phyloP scores from a whole-genome alignment of 2,888 invertebrate genomes.

The Ophion slaviceki region DNA sequence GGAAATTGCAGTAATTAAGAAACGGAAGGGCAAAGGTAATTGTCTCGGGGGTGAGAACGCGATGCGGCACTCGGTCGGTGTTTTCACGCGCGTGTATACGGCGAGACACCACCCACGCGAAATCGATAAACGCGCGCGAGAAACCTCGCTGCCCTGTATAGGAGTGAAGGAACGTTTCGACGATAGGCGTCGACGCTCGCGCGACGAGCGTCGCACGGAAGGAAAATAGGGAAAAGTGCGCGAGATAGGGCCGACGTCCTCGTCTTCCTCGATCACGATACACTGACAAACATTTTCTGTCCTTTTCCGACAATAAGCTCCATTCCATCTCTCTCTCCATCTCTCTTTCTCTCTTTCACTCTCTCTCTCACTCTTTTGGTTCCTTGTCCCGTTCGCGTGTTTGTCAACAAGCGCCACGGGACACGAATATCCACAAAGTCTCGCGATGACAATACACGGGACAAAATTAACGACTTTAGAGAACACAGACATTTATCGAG shows the following conservation, averaged over 20 bases:
- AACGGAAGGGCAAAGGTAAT: background rate
- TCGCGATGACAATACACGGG: background rate
- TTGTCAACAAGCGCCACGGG: conserved; percentile 76
- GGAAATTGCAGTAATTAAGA: background rate
- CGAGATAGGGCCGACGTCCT: too few relatives aligned
- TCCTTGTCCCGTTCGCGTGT: conserved; percentile 59
- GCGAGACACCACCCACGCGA: conserved; percentile 47
- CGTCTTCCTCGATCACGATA: background rate
- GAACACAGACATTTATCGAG: conserved; percentile 6
- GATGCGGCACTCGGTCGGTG: conserved; percentile 31
- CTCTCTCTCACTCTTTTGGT: background rate
- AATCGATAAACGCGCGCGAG: conserved; percentile 57
- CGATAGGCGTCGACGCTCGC: conserved; percentile 72
- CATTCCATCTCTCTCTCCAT: background rate
- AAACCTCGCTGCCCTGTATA: conserved; percentile 68
- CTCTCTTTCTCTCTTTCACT: background rate
- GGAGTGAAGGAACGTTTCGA: conserved; percentile 63
- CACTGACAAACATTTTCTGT: background rate
- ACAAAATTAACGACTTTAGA: background rate
- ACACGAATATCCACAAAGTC: conserved; percentile 24
- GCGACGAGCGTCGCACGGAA: background rate
- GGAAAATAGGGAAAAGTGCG: background rate
- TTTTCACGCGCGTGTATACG: conserved; percentile 7
- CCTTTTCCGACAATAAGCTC: background rate
- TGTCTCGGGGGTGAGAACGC: conserved; percentile 24